Evolutionary conservation across 1,140 invertebrate species (phyloP).

Genomic region (Mercenaria mercenaria): DNA sequence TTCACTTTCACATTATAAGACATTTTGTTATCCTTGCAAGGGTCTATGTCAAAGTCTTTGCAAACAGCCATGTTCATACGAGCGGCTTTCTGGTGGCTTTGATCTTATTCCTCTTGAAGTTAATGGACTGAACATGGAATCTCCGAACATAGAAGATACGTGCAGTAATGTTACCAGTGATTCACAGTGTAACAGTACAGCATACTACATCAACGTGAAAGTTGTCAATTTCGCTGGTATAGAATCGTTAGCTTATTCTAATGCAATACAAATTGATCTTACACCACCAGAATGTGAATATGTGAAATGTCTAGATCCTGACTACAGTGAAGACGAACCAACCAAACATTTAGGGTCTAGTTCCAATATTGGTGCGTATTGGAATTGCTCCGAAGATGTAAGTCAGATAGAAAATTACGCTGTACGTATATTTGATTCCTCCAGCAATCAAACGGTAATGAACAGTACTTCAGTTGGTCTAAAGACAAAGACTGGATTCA

Average conservation of each 20-base stretch:
- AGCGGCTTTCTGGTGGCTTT: background rate
- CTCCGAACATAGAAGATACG: background rate
- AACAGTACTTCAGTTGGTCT: slow-evolving; percentile 6
- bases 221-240: slow-evolving; percentile 36
- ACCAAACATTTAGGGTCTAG: slow-evolving; percentile 27
- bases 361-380: slow-evolving; percentile 46
- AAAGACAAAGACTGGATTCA: background rate
- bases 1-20: slow-evolving; percentile 5
- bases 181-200: slow-evolving; percentile 29
- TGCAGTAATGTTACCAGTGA: slow-evolving; percentile 46
- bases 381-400: slow-evolving; percentile 44
- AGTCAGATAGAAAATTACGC: slow-evolving; percentile 15
- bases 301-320: slow-evolving; percentile 45
- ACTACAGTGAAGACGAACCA: slow-evolving; percentile 35
- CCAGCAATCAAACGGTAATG: background rate
- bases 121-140: background rate
- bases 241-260: slow-evolving; percentile 26
- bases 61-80: slow-evolving; percentile 1
- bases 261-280: slow-evolving; percentile 43
- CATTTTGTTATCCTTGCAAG: slow-evolving; percentile 31
- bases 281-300: slow-evolving; percentile 24
- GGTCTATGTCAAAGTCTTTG: slow-evolving; percentile 18
- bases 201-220: slow-evolving; percentile 46
- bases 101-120: slow-evolving; percentile 28
- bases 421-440: background rate